Conservation (phyloP, 1,140 invertebrate genomes). For the Drosophila aff. region DNA sequence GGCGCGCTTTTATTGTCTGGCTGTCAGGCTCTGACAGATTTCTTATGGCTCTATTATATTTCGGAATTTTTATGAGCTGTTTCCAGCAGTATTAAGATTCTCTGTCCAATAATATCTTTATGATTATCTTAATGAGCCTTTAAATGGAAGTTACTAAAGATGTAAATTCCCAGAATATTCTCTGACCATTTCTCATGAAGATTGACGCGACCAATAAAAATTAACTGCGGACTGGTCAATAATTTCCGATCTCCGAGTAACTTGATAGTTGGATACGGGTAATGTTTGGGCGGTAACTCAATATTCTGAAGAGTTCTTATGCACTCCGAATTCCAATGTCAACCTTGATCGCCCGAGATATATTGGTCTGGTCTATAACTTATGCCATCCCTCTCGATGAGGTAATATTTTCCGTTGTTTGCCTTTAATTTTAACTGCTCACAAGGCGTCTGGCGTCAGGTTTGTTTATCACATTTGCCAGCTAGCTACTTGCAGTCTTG, state of each 20-base stretch:
- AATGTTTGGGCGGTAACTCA: conserved; percentile 39
- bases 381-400: conserved; percentile 53
- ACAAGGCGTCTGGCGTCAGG: conserved; percentile 66
- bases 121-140: conserved; percentile 68
- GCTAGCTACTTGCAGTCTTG: conserved; percentile 77
- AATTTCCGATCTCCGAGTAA: conserved; percentile 52
- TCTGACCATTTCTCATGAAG: conserved; percentile 58
- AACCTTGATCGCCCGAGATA: conserved; percentile 45
- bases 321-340: conserved; percentile 21
- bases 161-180: conserved; percentile 46
- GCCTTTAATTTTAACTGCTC: conserved; percentile 68
- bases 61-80: conserved; percentile 38
- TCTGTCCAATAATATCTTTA: conserved; percentile 52
- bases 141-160: conserved; percentile 45
- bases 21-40: conserved; percentile 52
- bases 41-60: conserved; percentile 62
- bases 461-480: conserved; percentile 78
- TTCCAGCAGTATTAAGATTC: conserved; percentile 34
- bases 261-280: conserved; percentile 57
- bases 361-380: conserved; percentile 50
- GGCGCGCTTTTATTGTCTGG: conserved; percentile 33
- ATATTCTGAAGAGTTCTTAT: conserved; percentile 41
- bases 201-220: conserved; percentile 65
- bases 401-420: conserved; percentile 69
- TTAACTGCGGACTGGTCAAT: conserved; percentile 54